Evolutionary conservation across 2,113 vertebrate species (phyloP).

Genomic region (Motacilla alba): DNA sequence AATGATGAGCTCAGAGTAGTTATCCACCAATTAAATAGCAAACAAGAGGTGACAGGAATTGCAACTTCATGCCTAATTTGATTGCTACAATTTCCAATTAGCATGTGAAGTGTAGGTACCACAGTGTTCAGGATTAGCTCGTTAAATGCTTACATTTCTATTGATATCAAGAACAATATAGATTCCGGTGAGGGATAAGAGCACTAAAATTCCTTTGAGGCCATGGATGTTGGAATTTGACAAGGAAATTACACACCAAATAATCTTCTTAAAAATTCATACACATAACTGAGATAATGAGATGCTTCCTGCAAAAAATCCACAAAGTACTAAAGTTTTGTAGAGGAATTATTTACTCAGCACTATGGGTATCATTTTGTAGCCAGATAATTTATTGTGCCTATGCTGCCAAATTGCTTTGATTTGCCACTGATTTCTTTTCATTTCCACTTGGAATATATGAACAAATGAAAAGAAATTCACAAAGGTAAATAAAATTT

Average conservation of each 20-base stretch:
- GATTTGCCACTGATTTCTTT: not conserved
- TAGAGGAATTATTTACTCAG: conserved; percentile 12
- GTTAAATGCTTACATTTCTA: conserved; percentile 13
- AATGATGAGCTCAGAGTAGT: conserved; percentile 1
- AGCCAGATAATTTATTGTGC: not conserved
- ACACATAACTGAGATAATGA: conserved; percentile 30
- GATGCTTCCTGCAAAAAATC: conserved; percentile 12
- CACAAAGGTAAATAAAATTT: not conserved
- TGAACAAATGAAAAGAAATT: conserved; percentile 7
- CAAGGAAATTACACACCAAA: conserved; percentile 34
- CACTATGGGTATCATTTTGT: not conserved
- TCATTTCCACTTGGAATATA: not conserved
- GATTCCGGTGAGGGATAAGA: not conserved
- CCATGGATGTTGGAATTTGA: conserved; percentile 21
- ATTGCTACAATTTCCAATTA: conserved; percentile 24
- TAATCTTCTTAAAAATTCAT: conserved; percentile 32
- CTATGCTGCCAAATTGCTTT: not conserved
- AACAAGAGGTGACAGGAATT: conserved; percentile 48
- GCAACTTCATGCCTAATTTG: conserved; percentile 3
- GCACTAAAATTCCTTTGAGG: not conserved
- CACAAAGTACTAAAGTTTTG: not conserved
- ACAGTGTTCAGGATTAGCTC: not conserved
- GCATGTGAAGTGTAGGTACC: conserved; percentile 8
- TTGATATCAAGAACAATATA: not conserved
- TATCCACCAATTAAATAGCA: conserved; percentile 29